These are phyloP conservation scores for Pelosia muscerda DNA, from an alignment of 2,888 invertebrate species.

Conservation along the genomic window DNA sequence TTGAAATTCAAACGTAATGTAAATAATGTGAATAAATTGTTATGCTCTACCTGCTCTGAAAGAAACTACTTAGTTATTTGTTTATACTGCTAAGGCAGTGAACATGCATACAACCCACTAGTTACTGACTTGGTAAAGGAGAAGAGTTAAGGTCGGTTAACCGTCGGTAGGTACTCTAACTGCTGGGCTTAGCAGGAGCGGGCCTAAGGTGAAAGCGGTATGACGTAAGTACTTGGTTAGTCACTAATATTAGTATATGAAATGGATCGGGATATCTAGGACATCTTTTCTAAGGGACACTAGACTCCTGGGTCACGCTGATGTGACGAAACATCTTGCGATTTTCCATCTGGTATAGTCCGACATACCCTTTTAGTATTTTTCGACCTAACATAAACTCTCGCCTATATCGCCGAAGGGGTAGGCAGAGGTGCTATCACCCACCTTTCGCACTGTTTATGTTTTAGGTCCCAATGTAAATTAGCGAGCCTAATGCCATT, in stretches of 20 bases:
- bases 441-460: no score
- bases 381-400: no score
- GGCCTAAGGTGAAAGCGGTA: no score
- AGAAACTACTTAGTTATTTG: background rate
- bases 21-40: slow-evolving; percentile 1
- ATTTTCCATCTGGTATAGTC: background rate
- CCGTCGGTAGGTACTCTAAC: no score
- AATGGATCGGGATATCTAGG: background rate
- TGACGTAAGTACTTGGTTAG: no score
- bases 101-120: background rate
- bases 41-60: background rate
- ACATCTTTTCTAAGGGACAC: background rate
- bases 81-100: slow-evolving; percentile 2
- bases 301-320: background rate
- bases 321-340: background rate
- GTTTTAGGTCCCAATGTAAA: no score
- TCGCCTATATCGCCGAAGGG: no score
- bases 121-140: background rate
- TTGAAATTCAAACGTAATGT: slow-evolving; percentile 2
- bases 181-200: no score
- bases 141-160: no score
- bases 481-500: no score
- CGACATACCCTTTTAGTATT: background rate
- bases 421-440: no score
- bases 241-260: background rate